Evolutionary conservation across 2,888 invertebrate species (phyloP).

Genomic region (Tuberolachnus salignus): DNA sequence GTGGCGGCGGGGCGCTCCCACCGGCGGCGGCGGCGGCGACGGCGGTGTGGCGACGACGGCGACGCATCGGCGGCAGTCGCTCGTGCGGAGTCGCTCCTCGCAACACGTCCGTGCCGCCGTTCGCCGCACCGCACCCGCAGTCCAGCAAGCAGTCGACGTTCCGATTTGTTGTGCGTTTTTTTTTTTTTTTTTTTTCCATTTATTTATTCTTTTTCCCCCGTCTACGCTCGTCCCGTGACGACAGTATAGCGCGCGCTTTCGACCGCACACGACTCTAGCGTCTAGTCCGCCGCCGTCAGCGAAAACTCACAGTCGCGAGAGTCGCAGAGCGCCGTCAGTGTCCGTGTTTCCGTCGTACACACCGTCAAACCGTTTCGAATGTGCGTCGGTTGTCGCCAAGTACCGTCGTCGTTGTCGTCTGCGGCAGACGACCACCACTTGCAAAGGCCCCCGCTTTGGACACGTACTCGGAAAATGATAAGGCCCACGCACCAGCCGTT

Average conservation of each 20-base stretch:
- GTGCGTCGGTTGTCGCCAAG: constrained; percentile 54
- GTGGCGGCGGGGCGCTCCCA: constrained; percentile 13
- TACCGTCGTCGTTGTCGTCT: constrained; percentile 54
- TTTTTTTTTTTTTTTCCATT: no score
- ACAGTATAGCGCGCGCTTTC: neutral
- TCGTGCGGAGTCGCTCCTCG: constrained; percentile 40
- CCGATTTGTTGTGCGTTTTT: neutral
- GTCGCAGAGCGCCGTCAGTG: neutral
- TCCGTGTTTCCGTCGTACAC: constrained; percentile 8
- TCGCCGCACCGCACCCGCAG: constrained; percentile 12
- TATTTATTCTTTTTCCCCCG: neutral
- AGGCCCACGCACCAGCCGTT: constrained; percentile 51
- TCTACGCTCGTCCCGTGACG: neutral
- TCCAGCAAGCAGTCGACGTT: constrained; percentile 13
- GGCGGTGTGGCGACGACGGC: neutral
- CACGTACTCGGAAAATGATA: constrained; percentile 52
- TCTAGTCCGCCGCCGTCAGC: neutral
- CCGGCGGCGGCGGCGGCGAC: neutral
- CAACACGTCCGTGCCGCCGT: neutral
- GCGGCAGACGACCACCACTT: constrained; percentile 51
- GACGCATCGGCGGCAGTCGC: constrained; percentile 33
- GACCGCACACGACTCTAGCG: neutral
- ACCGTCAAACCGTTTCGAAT: constrained; percentile 47
- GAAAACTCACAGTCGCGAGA: neutral
- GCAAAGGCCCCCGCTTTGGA: constrained; percentile 52